phyloP scores from a whole-genome alignment of 1,140 invertebrate species.

The Mesaphorura yosii region DNA sequence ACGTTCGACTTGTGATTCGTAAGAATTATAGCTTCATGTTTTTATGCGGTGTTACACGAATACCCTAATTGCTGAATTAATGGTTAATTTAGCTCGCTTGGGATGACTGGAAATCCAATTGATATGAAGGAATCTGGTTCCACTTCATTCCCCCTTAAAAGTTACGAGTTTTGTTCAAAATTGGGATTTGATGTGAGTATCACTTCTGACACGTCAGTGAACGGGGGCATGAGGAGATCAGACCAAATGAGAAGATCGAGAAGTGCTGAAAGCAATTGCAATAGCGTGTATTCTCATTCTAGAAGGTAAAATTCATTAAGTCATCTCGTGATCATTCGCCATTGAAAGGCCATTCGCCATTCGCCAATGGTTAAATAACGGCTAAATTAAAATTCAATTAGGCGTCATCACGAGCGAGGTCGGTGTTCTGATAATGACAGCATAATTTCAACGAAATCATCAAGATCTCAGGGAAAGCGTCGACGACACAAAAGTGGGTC shows the following conservation, averaged over 20 bases:
- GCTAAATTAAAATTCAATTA: conserved; percentile 10
- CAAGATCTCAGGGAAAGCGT: conserved; percentile 57
- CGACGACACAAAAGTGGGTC: conserved; percentile 44
- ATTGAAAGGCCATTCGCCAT: background rate
- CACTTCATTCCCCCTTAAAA: too few relatives aligned
- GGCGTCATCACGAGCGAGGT: conserved; percentile 57
- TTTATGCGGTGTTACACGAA: too few relatives aligned
- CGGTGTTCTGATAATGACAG: conserved; percentile 77
- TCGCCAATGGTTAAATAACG: background rate
- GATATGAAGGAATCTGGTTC: too few relatives aligned
- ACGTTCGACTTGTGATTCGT: too few relatives aligned
- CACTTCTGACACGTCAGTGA: conserved; percentile 9
- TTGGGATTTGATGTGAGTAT: conserved; percentile 22
- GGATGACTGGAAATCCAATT: too few relatives aligned
- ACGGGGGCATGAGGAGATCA: background rate
- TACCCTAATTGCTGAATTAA: too few relatives aligned
- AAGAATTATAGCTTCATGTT: too few relatives aligned
- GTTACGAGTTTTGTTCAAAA: too few relatives aligned
- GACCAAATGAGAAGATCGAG: conserved; percentile 40
- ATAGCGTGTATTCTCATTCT: conserved; percentile 45
- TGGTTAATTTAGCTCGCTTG: too few relatives aligned
- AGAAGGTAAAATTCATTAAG: conserved; percentile 32
- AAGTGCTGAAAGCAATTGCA: conserved; percentile 69
- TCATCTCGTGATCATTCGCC: too few relatives aligned
- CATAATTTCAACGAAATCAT: conserved; percentile 68